These are phyloP conservation scores for Anagrus nilaparvatae DNA, from an alignment of 1,140 invertebrate species.

Conservation along the genomic window DNA sequence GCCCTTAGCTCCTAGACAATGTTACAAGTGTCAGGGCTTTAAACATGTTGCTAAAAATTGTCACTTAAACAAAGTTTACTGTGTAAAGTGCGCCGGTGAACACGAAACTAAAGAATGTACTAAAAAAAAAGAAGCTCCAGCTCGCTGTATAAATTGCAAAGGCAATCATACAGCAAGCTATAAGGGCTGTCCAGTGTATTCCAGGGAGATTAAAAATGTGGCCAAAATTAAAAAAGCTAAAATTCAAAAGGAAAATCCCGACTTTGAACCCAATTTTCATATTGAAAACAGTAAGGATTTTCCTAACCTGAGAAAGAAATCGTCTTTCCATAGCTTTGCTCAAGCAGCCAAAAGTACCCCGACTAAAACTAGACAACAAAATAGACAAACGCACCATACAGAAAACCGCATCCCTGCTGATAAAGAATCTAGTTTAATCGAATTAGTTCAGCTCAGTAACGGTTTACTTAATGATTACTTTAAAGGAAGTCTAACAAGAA, in stretches of 20 bases:
- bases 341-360: no score
- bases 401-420: no score
- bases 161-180: neutral
- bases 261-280: neutral
- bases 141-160: neutral
- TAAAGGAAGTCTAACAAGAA: neutral
- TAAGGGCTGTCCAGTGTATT: no score
- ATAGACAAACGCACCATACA: no score
- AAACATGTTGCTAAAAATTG: neutral
- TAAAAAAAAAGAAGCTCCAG: neutral
- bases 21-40: slow-evolving; percentile 1
- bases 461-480: neutral
- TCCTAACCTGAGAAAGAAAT: neutral
- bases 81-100: neutral
- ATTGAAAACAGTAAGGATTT: neutral
- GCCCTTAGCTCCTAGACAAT: neutral
- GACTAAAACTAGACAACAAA: neutral
- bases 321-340: neutral
- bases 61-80: neutral
- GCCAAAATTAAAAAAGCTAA: no score
- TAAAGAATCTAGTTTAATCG: no score
- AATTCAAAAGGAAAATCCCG: neutral
- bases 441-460: no score
- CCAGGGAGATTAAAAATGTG: no score
- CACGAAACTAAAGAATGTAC: neutral